These are phyloP conservation scores for Drosophila cardini DNA, from an alignment of 1,140 invertebrate genomes.

Conservation along the genomic window DNA sequence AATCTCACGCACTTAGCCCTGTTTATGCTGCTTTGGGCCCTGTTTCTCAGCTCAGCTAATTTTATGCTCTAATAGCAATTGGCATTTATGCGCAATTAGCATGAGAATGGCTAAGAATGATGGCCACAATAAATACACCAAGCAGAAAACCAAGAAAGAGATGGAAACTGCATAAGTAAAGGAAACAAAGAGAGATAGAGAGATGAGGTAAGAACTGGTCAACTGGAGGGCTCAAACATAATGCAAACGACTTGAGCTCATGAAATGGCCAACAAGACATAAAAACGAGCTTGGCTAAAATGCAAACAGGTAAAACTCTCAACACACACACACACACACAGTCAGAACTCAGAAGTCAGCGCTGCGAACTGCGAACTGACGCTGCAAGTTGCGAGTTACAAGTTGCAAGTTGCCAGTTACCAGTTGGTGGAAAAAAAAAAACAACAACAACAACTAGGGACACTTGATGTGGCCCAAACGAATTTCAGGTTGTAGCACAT, in stretches of 20 bases:
- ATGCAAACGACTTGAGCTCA: conserved; percentile 51
- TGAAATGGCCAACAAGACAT: conserved; percentile 26
- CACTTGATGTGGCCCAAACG: conserved; percentile 37
- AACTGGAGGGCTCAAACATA: conserved; percentile 27
- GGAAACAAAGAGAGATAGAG: no score
- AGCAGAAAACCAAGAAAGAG: background rate
- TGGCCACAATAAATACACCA: conserved; percentile 22
- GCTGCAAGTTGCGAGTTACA: conserved; percentile 31
- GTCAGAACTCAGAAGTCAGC: conserved; percentile 1
- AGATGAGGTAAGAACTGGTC: conserved; percentile 29
- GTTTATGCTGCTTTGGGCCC: background rate
- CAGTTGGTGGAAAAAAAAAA: conserved; percentile 20
- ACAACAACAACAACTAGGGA: conserved; percentile 22
- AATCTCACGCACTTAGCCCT: conserved; percentile 8
- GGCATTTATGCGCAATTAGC: conserved; percentile 53
- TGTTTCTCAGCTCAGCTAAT: conserved; percentile 19
- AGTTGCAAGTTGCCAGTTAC: conserved; percentile 21
- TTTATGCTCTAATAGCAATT: conserved; percentile 51
- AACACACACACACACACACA: conserved; percentile 5
- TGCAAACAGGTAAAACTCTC: conserved; percentile 50
- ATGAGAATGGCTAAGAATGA: conserved; percentile 29
- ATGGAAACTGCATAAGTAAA: background rate
- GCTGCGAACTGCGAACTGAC: conserved; percentile 17
- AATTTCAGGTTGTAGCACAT: conserved; percentile 42
- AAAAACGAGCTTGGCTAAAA: conserved; percentile 38